Percentiles rank a stretch among this genome's conserved stretches.
Conservation (phyloP, 2,797 vertebrate species). For the Pseudopleuronectes americanus region DNA sequence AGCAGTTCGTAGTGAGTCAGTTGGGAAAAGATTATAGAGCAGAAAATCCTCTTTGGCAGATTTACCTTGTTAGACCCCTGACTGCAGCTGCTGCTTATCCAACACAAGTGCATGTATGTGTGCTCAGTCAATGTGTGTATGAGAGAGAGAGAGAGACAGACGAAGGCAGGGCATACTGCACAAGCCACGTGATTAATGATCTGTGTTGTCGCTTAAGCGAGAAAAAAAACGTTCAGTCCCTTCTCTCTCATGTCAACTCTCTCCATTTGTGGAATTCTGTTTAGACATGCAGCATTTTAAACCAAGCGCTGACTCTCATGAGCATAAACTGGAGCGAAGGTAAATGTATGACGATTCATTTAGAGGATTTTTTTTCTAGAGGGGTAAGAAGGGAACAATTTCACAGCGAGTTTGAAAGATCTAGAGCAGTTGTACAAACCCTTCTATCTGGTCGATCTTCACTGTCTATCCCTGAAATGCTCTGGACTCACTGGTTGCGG, state of each 20-base stretch:
- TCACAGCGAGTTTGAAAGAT: neutral
- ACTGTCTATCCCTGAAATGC: too few relatives aligned
- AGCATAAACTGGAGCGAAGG: neutral
- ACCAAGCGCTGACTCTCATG: neutral
- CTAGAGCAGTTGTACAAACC: too few relatives aligned
- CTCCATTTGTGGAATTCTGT: conserved; percentile 6
- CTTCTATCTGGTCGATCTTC: too few relatives aligned
- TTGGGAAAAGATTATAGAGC: conserved; percentile 58
- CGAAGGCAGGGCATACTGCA: neutral
- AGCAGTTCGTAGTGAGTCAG: conserved; percentile 44
- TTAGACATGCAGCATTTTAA: neutral
- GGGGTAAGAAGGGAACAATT: neutral
- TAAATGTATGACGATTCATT: neutral
- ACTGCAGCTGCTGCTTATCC: conserved; percentile 60
- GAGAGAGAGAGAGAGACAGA: neutral
- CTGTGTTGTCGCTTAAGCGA: neutral
- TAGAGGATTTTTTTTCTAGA: neutral
- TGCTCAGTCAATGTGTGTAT: conserved; percentile 8
- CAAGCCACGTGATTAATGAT: conserved; percentile 35
- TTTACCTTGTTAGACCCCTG: conserved; percentile 58
- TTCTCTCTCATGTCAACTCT: neutral
- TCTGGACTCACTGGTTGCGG: too few relatives aligned
- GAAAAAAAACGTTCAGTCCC: neutral
- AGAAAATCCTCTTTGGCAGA: conserved; percentile 71
- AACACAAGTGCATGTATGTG: conserved; percentile 24